Conservation (phyloP, 2,888 invertebrate species). For the Drosophila infuscata region DNA sequence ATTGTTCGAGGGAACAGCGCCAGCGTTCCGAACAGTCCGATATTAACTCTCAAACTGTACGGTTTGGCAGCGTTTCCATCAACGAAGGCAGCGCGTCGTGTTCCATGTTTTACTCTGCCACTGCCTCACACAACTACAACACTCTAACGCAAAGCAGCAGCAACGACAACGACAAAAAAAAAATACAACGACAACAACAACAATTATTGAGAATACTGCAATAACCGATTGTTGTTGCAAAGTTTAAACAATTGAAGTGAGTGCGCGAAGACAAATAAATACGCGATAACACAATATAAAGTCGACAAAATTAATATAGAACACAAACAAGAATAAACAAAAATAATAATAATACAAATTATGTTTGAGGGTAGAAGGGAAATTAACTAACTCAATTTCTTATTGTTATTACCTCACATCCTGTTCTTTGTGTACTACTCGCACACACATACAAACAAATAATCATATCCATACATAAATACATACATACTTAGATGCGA, state of each 20-base stretch:
- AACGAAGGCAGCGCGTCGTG: conserved; percentile 70
- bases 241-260: conserved; percentile 66
- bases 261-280: conserved; percentile 34
- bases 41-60: conserved; percentile 85
- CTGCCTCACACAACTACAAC: conserved; percentile 28
- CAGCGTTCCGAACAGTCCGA: conserved; percentile 82
- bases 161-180: conserved; percentile 20
- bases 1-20: conserved; percentile 51
- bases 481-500: background rate
- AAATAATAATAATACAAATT: conserved; percentile 7
- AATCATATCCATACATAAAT: background rate
- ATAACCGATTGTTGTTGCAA: conserved; percentile 53
- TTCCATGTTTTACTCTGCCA: conserved; percentile 51
- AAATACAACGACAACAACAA: conserved; percentile 31
- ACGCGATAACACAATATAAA: conserved; percentile 29
- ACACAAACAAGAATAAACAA: conserved; percentile 5
- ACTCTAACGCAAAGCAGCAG: conserved; percentile 22
- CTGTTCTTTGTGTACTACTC: conserved; percentile 57
- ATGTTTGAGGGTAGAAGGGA: conserved; percentile 20
- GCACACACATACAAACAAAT: background rate
- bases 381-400: conserved; percentile 37
- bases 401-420: conserved; percentile 59
- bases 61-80: conserved; percentile 77
- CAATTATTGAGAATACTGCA: conserved; percentile 29
- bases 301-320: conserved; percentile 8